A percentile compares a stretch with the other conserved stretches of the same genome.
Evolutionary conservation across 2,888 invertebrate genomes (phyloP).

Genomic region (Bursaphelenchus okinawaensis): DNA sequence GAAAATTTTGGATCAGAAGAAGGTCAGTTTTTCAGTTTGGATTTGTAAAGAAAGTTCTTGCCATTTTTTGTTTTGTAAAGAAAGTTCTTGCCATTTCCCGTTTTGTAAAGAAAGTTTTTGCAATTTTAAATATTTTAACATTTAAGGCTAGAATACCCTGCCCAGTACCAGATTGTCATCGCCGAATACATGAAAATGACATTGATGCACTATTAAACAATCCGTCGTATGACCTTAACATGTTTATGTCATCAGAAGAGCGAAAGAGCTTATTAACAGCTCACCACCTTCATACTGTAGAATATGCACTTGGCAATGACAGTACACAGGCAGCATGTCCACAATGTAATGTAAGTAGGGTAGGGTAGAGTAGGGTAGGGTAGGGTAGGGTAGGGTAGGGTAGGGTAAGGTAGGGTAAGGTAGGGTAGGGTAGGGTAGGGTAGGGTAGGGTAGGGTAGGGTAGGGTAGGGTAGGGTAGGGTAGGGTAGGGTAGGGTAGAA

Average conservation of each 20-base stretch:
- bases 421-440: no score
- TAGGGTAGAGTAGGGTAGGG: no score
- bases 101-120: background rate
- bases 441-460: no score
- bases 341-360: background rate
- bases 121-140: background rate
- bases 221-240: background rate
- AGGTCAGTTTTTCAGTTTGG: background rate
- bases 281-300: background rate
- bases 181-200: background rate
- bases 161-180: background rate
- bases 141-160: conserved; percentile 1
- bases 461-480: no score
- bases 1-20: background rate
- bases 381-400: no score
- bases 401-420: no score
- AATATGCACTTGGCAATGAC: background rate
- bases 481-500: no score
- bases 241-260: background rate
- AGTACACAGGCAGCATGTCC: background rate
- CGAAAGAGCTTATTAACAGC: background rate
- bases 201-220: background rate
- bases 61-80: background rate
- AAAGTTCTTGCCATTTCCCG: background rate
- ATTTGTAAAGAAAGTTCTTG: background rate